A percentile compares a stretch with the other conserved stretches of the same genome.
These are phyloP conservation scores for Melitaea cinxia DNA, from an alignment of 1,140 invertebrate genomes.

Conservation along the genomic window DNA sequence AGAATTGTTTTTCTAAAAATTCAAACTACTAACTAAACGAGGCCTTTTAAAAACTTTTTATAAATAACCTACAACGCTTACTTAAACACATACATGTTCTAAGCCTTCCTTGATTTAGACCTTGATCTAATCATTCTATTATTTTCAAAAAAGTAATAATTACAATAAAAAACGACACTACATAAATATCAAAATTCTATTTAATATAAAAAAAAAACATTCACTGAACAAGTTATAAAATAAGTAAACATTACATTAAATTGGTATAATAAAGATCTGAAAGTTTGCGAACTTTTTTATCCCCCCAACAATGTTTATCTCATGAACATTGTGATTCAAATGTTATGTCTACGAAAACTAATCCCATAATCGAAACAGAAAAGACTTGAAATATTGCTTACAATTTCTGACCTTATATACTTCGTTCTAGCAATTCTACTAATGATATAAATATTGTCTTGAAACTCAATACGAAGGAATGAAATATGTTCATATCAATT, in stretches of 20 bases:
- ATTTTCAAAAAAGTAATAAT: too few relatives aligned
- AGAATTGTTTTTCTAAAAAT: too few relatives aligned
- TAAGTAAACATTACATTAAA: neutral
- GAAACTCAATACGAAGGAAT: neutral
- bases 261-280: neutral
- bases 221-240: too few relatives aligned
- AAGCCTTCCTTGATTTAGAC: too few relatives aligned
- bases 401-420: neutral
- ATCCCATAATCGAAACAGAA: neutral
- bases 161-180: too few relatives aligned
- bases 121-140: too few relatives aligned
- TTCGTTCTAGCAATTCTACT: neutral
- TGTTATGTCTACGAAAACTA: neutral
- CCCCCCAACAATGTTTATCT: neutral
- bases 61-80: too few relatives aligned
- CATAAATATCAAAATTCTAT: too few relatives aligned
- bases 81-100: too few relatives aligned
- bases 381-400: neutral
- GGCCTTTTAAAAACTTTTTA: too few relatives aligned
- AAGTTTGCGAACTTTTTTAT: neutral
- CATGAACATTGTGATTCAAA: neutral
- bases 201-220: too few relatives aligned
- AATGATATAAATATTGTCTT: neutral
- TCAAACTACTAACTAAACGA: too few relatives aligned
- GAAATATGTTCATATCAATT: neutral